phyloP scores from a whole-genome alignment of 2,888 invertebrate genomes.

The Calameuta idolon region DNA sequence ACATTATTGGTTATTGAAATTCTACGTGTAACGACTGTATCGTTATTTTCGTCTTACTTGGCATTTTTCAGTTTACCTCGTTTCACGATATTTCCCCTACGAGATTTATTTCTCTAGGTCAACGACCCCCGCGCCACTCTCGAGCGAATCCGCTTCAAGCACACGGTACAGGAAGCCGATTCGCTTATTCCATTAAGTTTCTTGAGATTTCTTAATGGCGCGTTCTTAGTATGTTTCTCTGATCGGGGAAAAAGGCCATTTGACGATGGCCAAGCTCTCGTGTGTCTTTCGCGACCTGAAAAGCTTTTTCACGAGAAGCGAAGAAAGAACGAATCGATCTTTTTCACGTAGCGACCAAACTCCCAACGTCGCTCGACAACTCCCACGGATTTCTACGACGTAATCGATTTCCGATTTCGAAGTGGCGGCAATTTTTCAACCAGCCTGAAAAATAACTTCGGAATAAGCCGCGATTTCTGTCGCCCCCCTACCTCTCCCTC shows the following conservation, averaged over 20 bases:
- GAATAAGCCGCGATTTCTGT: slow-evolving; percentile 44
- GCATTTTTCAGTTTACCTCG: too few relatives aligned
- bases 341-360: neutral
- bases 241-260: slow-evolving; percentile 15
- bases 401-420: slow-evolving; percentile 63
- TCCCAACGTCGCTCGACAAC: neutral
- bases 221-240: neutral
- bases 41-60: too few relatives aligned
- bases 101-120: too few relatives aligned
- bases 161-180: too few relatives aligned
- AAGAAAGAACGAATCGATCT: neutral
- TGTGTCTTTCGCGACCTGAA: slow-evolving; percentile 24
- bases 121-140: too few relatives aligned
- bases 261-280: slow-evolving; percentile 29
- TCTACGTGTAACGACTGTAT: too few relatives aligned
- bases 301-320: slow-evolving; percentile 15
- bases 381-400: slow-evolving; percentile 34
- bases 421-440: slow-evolving; percentile 59
- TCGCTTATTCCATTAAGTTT: too few relatives aligned
- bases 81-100: too few relatives aligned
- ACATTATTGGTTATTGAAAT: too few relatives aligned
- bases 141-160: too few relatives aligned
- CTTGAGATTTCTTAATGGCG: too few relatives aligned
- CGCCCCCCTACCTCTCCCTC: too few relatives aligned
- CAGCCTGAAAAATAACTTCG: slow-evolving; percentile 57